A percentile compares a stretch with the other conserved stretches of the same genome.
Conservation (phyloP, 2,113 vertebrate genomes). For the Lynx canadensis region DNA sequence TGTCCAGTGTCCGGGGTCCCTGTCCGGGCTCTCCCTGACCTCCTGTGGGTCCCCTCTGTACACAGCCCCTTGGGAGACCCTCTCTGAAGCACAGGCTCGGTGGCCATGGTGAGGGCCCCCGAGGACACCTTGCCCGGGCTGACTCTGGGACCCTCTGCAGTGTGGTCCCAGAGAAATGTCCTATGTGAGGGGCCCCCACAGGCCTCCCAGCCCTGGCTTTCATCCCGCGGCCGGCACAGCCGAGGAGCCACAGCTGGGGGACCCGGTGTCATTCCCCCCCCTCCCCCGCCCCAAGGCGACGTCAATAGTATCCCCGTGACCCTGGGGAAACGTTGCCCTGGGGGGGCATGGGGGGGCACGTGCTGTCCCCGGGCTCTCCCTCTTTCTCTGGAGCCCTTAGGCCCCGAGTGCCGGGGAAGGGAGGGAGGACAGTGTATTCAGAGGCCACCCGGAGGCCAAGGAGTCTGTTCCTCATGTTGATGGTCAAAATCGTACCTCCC, state of each 20-base stretch:
- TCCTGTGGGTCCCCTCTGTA: background rate
- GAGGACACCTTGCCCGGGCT: background rate
- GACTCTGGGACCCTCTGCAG: background rate
- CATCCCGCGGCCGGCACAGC: background rate
- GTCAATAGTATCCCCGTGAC: too few species aligned
- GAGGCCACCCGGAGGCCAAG: background rate
- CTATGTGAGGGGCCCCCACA: too few species aligned
- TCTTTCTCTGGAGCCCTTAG: background rate
- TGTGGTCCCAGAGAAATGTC: background rate
- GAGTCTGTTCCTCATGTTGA: background rate
- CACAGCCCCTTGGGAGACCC: background rate
- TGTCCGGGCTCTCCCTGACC: too few species aligned
- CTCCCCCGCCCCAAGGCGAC: background rate
- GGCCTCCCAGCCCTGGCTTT: background rate
- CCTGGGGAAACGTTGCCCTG: background rate
- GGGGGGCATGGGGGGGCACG: rapidly evolving
- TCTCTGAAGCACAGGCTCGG: background rate
- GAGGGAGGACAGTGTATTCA: rapidly evolving
- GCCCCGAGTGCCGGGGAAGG: background rate
- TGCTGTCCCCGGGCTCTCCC: background rate
- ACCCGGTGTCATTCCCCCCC: too few species aligned
- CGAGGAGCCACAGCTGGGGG: background rate
- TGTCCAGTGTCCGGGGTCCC: background rate
- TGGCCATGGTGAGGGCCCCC: background rate
- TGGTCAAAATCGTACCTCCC: background rate